phyloP scores from a whole-genome alignment of 2,888 invertebrate genomes.

The Argynnis bischoffii region DNA sequence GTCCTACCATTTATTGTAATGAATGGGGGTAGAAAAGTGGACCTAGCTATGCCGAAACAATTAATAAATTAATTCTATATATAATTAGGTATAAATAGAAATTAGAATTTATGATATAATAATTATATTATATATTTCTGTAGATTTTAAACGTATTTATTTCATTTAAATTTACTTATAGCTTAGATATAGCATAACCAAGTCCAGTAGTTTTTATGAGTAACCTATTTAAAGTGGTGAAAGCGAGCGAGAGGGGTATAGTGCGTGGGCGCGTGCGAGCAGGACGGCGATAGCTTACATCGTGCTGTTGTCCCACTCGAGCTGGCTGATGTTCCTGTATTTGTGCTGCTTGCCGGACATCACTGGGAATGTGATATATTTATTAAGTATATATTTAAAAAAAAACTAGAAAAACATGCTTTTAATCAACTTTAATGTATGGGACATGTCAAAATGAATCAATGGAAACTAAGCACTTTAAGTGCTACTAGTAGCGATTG shows the following conservation, averaged over 20 bases:
- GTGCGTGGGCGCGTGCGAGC: slow-evolving; percentile 38
- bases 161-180: neutral
- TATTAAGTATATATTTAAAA: neutral
- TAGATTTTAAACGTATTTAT: slow-evolving; percentile 17
- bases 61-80: neutral
- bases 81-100: neutral
- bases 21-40: neutral
- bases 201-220: slow-evolving; percentile 18
- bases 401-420: neutral
- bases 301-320: slow-evolving; percentile 91
- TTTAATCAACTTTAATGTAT: too few relatives aligned
- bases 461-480: too few relatives aligned
- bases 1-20: slow-evolving; percentile 2
- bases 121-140: slow-evolving; percentile 4
- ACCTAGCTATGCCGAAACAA: neutral
- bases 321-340: slow-evolving; percentile 88
- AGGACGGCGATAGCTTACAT: slow-evolving; percentile 79
- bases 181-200: slow-evolving; percentile 11
- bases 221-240: slow-evolving; percentile 30
- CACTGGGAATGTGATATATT: slow-evolving; percentile 49
- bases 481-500: too few relatives aligned
- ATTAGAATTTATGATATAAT: neutral
- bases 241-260: slow-evolving; percentile 43
- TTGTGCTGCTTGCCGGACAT: slow-evolving; percentile 80
- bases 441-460: too few relatives aligned